Evolutionary conservation across 2,113 vertebrate species (phyloP).

Genomic region (Oryzias javanicus): DNA sequence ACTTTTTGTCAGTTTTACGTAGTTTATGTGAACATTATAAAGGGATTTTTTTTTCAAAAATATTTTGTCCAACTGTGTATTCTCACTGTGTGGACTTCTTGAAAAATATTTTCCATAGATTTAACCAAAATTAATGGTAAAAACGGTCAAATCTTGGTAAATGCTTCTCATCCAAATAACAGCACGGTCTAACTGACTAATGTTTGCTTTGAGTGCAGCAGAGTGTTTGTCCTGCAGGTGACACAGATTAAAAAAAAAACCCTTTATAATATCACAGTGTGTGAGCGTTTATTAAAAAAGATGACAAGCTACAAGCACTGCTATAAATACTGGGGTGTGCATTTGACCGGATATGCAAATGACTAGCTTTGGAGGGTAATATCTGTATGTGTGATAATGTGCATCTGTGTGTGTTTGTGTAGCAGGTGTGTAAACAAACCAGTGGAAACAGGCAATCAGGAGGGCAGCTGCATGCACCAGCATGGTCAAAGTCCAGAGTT

Average conservation of each 20-base stretch:
- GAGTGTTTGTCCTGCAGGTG: slow-evolving; percentile 19
- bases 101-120: too few species aligned
- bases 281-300: slow-evolving; percentile 14
- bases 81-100: too few species aligned
- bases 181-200: too few species aligned
- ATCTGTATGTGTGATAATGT: slow-evolving; percentile 12
- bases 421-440: slow-evolving; percentile 72
- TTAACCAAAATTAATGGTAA: too few species aligned
- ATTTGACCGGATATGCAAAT: background rate
- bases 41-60: too few species aligned
- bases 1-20: background rate
- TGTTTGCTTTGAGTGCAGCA: too few species aligned
- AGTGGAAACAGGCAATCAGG: slow-evolving; percentile 25
- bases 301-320: background rate
- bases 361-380: slow-evolving; percentile 1
- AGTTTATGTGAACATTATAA: too few species aligned
- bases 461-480: slow-evolving; percentile 57
- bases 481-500: slow-evolving; percentile 65
- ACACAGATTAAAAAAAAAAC: background rate
- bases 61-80: too few species aligned
- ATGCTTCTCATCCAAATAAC: too few species aligned
- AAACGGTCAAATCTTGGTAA: too few species aligned
- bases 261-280: background rate
- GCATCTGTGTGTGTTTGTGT: slow-evolving; percentile 6
- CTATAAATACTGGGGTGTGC: background rate